These are phyloP conservation scores for Petrocephalus sullivani DNA, from an alignment of 2,797 vertebrate genomes.

Conservation along the genomic window DNA sequence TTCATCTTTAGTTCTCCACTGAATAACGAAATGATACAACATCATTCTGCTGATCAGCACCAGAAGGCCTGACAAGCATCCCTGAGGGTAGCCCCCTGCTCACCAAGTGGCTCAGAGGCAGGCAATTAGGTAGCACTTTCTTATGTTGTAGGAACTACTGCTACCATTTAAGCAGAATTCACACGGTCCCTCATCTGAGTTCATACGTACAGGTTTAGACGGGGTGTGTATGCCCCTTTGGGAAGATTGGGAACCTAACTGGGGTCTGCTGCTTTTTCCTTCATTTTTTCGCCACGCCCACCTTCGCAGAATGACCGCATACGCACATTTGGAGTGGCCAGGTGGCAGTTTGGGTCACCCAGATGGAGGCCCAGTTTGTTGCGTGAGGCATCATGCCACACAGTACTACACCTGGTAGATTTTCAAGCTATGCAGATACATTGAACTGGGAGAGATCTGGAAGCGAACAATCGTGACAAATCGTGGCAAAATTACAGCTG, in stretches of 20 bases:
- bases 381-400: too few relatives aligned
- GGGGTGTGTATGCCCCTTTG: background rate
- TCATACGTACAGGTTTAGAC: background rate
- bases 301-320: too few relatives aligned
- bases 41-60: background rate
- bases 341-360: background rate
- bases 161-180: background rate
- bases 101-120: background rate
- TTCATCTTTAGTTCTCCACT: background rate
- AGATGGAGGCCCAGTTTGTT: too few relatives aligned
- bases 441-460: background rate
- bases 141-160: background rate
- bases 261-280: too few relatives aligned
- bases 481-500: background rate
- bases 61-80: background rate
- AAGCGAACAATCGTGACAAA: background rate
- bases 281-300: too few relatives aligned
- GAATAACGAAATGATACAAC: background rate
- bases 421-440: background rate
- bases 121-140: background rate
- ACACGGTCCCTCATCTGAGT: background rate
- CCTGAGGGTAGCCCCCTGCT: background rate
- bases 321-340: too few relatives aligned
- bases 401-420: background rate
- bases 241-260: background rate